Evolutionary conservation across 2,797 vertebrate species (phyloP).

Genomic region (Toxotes lorentzi): DNA sequence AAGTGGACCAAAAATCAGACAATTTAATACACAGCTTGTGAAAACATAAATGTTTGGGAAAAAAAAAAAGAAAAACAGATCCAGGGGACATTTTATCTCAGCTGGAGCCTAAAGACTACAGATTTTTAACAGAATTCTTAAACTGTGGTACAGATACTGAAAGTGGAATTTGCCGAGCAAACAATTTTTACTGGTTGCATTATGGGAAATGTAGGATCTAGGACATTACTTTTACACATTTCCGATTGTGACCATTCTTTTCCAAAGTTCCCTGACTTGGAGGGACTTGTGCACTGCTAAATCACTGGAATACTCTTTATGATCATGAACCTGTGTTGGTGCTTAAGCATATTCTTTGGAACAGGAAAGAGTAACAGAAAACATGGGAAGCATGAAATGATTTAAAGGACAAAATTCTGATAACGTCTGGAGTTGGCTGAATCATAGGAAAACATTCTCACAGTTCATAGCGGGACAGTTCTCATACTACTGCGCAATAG

Average conservation of each 20-base stretch:
- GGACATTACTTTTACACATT: not conserved
- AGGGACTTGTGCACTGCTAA: not conserved
- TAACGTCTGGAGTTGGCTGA: conserved; percentile 4
- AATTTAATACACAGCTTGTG: not conserved
- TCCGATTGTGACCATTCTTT: not conserved
- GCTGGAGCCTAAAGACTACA: not conserved
- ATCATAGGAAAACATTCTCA: conserved; percentile 31
- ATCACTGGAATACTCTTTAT: not conserved
- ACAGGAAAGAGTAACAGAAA: conserved; percentile 1
- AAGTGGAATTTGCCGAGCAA: not conserved
- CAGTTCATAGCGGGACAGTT: conserved; percentile 19
- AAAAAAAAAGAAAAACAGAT: too few relatives aligned
- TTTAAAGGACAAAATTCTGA: conserved; percentile 2
- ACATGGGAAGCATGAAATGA: not conserved
- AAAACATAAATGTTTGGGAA: too few relatives aligned
- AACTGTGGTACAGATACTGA: not conserved
- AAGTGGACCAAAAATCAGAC: not conserved
- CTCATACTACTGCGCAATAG: conserved; percentile 12
- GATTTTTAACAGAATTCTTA: not conserved
- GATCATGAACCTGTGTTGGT: not conserved
- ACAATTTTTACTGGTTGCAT: not conserved
- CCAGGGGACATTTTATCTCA: not conserved
- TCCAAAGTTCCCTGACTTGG: not conserved
- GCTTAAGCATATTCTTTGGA: not conserved
- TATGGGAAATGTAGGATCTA: not conserved